These are phyloP conservation scores for Epinephelus moara DNA, from an alignment of 2,113 vertebrate species.

Conservation along the genomic window DNA sequence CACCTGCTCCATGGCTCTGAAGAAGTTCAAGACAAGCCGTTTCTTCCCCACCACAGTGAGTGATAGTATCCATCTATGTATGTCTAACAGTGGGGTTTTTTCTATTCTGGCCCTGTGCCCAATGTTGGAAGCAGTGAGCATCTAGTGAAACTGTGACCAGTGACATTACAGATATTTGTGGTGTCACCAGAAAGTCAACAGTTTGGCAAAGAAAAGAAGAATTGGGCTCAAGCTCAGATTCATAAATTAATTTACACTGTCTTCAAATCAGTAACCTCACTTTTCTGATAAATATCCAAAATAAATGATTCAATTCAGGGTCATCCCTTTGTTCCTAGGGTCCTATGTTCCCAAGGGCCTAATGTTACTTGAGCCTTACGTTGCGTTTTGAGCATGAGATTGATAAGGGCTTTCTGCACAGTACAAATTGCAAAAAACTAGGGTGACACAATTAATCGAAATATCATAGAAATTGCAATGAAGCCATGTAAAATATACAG, in stretches of 20 bases:
- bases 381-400: no score
- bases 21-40: constrained; percentile 97
- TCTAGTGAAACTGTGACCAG: neutral
- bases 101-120: no score
- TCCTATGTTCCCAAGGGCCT: no score
- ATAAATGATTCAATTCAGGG: neutral
- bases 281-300: neutral
- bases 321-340: no score
- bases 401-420: no score
- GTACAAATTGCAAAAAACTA: no score
- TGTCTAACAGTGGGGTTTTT: neutral
- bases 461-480: no score
- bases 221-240: neutral
- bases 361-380: no score
- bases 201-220: no score
- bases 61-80: neutral
- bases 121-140: neutral
- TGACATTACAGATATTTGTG: neutral
- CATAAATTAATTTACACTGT: neutral
- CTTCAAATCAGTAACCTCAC: neutral
- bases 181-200: neutral
- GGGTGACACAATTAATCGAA: no score
- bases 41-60: constrained; percentile 97
- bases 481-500: no score
- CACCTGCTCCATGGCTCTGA: constrained; percentile 94